A percentile compares a stretch with the other conserved stretches of the same genome.
These are phyloP conservation scores for Halesus radiatus DNA, from an alignment of 1,140 invertebrate genomes.

Conservation along the genomic window DNA sequence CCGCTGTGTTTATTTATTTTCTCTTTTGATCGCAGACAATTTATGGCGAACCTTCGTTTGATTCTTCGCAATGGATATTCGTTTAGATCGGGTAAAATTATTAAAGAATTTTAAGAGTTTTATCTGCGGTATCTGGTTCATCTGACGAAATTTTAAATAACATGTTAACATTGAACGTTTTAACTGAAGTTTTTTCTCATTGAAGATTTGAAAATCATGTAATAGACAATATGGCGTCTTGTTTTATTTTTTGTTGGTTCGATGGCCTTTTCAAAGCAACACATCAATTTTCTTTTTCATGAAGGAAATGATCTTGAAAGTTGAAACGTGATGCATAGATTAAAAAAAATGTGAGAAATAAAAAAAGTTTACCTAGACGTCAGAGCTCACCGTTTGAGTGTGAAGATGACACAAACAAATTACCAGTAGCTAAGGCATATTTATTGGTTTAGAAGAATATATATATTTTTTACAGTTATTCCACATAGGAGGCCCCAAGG, in stretches of 20 bases:
- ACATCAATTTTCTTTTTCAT: too few species aligned
- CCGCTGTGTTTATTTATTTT: conserved; percentile 31
- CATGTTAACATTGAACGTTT: background rate
- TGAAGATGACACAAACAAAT: too few species aligned
- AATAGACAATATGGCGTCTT: background rate
- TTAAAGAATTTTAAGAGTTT: background rate
- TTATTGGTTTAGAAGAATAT: too few species aligned
- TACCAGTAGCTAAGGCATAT: too few species aligned
- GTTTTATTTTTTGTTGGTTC: background rate
- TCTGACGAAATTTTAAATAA: background rate
- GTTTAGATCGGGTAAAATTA: background rate
- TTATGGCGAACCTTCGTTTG: conserved; percentile 1
- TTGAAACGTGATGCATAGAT: too few species aligned
- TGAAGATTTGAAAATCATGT: background rate
- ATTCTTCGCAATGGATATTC: background rate
- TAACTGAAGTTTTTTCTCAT: background rate
- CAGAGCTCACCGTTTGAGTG: too few species aligned
- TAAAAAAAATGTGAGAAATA: too few species aligned
- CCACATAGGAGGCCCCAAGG: too few species aligned
- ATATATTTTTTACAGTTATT: too few species aligned
- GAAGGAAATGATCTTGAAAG: too few species aligned
- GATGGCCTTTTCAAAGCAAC: too few species aligned
- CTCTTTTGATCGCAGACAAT: conserved; percentile 15
- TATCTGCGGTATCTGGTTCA: background rate
- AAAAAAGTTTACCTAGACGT: too few species aligned